A percentile compares a stretch with the other conserved stretches of the same genome.
phyloP scores from a whole-genome alignment of 2,888 invertebrate genomes.

The Endomychus coccineus region DNA sequence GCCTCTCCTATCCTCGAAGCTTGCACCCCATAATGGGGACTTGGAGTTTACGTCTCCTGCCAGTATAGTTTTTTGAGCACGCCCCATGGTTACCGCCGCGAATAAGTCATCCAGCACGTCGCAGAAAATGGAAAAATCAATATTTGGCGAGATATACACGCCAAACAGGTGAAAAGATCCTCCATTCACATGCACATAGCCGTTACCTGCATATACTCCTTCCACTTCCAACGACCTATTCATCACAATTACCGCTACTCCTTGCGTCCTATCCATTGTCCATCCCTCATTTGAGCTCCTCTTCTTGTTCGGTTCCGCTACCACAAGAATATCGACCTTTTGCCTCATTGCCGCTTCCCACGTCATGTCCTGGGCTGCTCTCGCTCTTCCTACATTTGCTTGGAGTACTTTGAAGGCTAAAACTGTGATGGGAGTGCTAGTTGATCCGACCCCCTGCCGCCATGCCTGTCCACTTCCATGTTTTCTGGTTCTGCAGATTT shows the following conservation, averaged over 20 bases:
- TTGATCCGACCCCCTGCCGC: too few relatives aligned
- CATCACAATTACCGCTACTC: constrained; percentile 5
- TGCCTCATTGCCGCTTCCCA: constrained; percentile 6
- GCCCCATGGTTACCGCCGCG: too few relatives aligned
- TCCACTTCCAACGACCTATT: neutral
- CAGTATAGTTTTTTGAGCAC: too few relatives aligned
- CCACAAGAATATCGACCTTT: constrained; percentile 9
- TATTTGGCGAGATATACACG: too few relatives aligned
- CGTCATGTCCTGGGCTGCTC: constrained; percentile 11
- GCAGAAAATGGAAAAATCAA: too few relatives aligned
- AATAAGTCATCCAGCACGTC: constrained; percentile 1
- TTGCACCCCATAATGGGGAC: too few relatives aligned
- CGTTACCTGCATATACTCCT: constrained; percentile 1
- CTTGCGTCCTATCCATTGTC: constrained; percentile 3
- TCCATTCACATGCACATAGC: constrained; percentile 11
- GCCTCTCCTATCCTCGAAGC: too few relatives aligned
- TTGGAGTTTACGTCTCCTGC: too few relatives aligned
- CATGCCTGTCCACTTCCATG: too few relatives aligned
- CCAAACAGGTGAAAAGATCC: too few relatives aligned
- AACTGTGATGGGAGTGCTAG: too few relatives aligned
- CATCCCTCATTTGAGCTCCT: constrained; percentile 1
- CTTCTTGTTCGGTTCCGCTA: constrained; percentile 10
- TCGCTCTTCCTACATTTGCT: constrained; percentile 6
- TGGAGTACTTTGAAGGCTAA: constrained; percentile 8
- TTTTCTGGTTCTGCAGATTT: too few relatives aligned